Conservation (phyloP, 2,888 invertebrate species). For the Isotomurus palustris region DNA sequence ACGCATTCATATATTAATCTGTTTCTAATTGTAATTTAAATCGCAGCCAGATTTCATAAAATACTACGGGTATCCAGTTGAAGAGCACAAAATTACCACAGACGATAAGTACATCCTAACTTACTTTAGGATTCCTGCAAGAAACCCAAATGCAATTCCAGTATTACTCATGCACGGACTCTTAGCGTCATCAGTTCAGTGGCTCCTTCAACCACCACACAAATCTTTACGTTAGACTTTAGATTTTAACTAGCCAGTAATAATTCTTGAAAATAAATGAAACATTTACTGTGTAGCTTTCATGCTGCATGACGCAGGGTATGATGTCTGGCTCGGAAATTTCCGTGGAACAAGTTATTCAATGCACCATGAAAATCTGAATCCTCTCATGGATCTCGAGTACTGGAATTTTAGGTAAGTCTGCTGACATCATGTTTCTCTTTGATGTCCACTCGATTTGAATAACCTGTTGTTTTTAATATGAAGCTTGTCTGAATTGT, state of each 20-base stretch:
- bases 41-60: background rate
- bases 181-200: background rate
- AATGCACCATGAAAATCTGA: background rate
- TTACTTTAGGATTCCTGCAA: background rate
- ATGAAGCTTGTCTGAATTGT: conserved; percentile 10
- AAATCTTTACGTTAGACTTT: background rate
- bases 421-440: background rate
- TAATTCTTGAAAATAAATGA: too few relatives aligned
- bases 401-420: background rate
- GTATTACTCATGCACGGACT: background rate
- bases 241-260: too few relatives aligned
- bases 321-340: background rate
- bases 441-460: background rate
- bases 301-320: too few relatives aligned
- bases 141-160: background rate
- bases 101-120: background rate
- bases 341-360: background rate
- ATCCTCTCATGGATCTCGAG: background rate
- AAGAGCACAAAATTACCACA: background rate
- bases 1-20: too few relatives aligned
- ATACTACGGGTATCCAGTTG: background rate
- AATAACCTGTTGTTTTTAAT: too few relatives aligned
- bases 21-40: background rate
- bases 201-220: background rate
- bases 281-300: too few relatives aligned